Conservation (phyloP, 1,140 invertebrate genomes). For the Neodiprion virginianus region DNA sequence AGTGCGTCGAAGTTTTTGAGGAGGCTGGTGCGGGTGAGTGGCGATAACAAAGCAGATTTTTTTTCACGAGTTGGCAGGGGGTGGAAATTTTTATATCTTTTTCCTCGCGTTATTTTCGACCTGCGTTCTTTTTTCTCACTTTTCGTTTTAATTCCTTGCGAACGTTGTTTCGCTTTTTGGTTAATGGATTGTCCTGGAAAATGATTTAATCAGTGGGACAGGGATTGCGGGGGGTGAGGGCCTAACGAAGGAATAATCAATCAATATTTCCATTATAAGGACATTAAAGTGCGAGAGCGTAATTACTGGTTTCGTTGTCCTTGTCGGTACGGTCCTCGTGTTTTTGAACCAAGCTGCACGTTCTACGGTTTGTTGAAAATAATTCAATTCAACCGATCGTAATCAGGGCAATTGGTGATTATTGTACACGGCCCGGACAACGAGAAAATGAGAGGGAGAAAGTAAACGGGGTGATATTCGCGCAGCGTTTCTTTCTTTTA, state of each 20-base stretch:
- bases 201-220: background rate
- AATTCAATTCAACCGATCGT: too few relatives aligned
- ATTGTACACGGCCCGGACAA: too few relatives aligned
- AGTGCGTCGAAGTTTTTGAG: background rate
- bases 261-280: background rate
- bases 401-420: too few relatives aligned
- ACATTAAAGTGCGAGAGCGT: background rate
- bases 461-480: too few relatives aligned
- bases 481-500: too few relatives aligned
- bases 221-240: too few relatives aligned
- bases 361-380: too few relatives aligned
- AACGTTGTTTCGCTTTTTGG: too few relatives aligned
- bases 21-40: background rate
- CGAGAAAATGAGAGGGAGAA: too few relatives aligned
- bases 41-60: background rate
- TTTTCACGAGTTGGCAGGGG: background rate
- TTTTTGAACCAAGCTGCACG: too few relatives aligned
- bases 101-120: background rate
- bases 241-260: background rate
- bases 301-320: background rate
- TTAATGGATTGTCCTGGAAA: background rate
- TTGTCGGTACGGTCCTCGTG: background rate
- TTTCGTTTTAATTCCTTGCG: too few relatives aligned
- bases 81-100: background rate
- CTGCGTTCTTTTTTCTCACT: background rate